Evolutionary conservation across 2,797 vertebrate genomes (phyloP).

Genomic region (Propithecus perrieri): DNA sequence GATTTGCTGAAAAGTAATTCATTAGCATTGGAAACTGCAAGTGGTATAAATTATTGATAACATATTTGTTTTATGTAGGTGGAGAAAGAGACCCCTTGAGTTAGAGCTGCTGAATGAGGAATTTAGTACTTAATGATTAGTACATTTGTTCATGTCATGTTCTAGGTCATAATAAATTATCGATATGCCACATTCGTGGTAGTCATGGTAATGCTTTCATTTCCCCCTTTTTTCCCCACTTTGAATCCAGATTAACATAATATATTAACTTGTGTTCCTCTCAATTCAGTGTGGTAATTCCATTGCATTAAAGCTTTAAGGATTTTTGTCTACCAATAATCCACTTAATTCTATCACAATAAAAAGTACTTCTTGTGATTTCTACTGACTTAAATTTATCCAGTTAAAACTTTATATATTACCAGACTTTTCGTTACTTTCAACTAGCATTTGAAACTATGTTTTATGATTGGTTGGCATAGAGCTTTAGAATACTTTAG

Average conservation of each 20-base stretch:
- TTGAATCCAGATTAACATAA: background rate
- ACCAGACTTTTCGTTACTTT: constrained; percentile 33
- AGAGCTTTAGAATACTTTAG: background rate
- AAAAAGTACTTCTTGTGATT: background rate
- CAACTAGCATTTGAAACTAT: background rate
- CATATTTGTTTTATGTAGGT: background rate
- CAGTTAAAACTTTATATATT: background rate
- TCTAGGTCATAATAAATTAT: background rate
- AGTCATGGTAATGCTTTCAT: background rate
- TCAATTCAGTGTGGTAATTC: background rate
- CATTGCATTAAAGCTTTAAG: constrained; percentile 19
- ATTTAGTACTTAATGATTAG: background rate
- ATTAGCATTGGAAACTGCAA: background rate
- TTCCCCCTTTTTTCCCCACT: background rate
- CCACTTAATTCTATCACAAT: background rate
- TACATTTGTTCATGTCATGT: background rate
- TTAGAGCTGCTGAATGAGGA: background rate
- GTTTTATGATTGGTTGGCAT: constrained; percentile 8
- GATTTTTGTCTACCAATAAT: background rate
- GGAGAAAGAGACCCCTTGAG: background rate
- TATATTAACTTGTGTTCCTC: background rate
- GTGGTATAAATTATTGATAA: background rate
- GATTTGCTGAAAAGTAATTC: constrained; percentile 9
- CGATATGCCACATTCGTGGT: background rate
- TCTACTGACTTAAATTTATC: background rate